A percentile compares a stretch with the other conserved stretches of the same genome.
phyloP scores from a whole-genome alignment of 2,797 vertebrate genomes.

The Oophaga sylvatica region DNA sequence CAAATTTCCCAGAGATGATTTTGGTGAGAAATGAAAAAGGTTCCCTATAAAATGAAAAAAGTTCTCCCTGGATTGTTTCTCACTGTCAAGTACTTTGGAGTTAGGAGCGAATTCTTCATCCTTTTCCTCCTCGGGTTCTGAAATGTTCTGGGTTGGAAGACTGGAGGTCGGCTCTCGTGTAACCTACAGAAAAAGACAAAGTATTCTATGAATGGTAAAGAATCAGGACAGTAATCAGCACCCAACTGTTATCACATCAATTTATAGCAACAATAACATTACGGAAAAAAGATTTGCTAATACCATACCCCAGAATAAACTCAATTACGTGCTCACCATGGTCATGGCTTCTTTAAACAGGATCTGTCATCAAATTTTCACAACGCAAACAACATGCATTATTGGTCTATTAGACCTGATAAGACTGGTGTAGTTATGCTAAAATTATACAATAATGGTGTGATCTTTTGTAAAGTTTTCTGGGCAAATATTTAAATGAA shows the following conservation, averaged over 20 bases:
- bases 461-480: no score
- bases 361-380: no score
- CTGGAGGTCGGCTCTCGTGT: not conserved
- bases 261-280: no score
- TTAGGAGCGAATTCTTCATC: conserved; percentile 64
- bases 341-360: no score
- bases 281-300: not conserved
- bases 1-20: conserved; percentile 69
- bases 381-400: not conserved
- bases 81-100: conserved; percentile 67
- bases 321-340: not conserved
- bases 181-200: conserved; percentile 4
- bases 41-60: conserved; percentile 80
- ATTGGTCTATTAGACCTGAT: no score
- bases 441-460: no score
- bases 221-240: not conserved
- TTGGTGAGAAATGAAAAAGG: conserved; percentile 77
- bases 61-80: conserved; percentile 75
- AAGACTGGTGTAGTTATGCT: no score
- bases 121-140: conserved; percentile 70
- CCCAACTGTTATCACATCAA: not conserved
- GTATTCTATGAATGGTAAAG: not conserved
- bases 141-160: conserved; percentile 38
- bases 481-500: no score
- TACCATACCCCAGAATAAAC: not conserved